These are phyloP conservation scores for Junco hyemalis DNA, from an alignment of 2,113 vertebrate species.

Conservation along the genomic window DNA sequence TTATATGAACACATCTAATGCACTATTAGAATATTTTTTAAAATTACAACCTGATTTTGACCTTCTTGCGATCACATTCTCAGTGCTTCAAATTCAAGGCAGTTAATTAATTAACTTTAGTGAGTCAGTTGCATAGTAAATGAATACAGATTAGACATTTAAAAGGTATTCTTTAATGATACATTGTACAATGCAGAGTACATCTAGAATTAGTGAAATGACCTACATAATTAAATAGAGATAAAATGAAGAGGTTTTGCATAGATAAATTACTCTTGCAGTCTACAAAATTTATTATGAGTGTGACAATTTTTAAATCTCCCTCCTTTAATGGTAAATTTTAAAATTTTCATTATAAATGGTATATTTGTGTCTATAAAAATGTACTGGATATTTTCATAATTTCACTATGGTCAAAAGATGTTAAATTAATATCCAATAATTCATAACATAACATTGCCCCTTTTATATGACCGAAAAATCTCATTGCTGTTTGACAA, in stretches of 20 bases:
- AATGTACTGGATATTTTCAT: not conserved
- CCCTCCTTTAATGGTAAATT: not conserved
- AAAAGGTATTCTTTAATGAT: not conserved
- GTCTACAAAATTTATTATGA: not conserved
- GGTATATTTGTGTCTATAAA: not conserved
- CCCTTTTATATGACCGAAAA: not conserved
- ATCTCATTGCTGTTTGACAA: not conserved
- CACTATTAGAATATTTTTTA: not conserved
- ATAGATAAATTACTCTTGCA: not conserved
- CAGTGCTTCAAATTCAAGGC: not conserved
- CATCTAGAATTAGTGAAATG: not conserved
- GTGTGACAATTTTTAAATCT: not conserved
- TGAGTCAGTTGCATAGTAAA: not conserved
- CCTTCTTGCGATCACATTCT: not conserved
- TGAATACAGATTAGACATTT: conserved; percentile 23
- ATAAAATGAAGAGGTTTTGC: not conserved
- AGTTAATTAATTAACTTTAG: conserved; percentile 37
- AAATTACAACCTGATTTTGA: not conserved
- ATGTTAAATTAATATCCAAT: not conserved
- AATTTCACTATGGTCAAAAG: not conserved
- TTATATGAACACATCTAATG: not conserved
- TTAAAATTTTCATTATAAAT: not conserved
- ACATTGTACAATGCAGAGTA: not conserved
- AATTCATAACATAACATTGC: not conserved
- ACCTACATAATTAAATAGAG: not conserved